These are phyloP conservation scores for Hassar affinis DNA, from an alignment of 2,113 vertebrate genomes.

Conservation along the genomic window DNA sequence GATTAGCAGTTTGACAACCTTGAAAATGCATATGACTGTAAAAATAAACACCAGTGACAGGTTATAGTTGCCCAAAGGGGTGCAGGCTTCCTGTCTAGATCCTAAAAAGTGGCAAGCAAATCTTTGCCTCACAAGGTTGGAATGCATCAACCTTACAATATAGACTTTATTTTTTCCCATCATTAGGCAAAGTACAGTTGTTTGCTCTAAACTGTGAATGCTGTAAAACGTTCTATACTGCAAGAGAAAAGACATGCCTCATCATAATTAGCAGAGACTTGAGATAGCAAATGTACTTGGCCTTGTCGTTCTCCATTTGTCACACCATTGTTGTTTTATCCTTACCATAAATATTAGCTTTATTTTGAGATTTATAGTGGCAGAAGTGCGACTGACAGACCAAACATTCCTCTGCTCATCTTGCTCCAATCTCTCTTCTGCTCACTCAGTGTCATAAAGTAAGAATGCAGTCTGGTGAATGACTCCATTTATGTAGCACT, in stretches of 20 bases:
- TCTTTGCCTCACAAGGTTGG: background rate
- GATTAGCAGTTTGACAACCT: background rate
- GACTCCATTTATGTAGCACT: slow-evolving; percentile 41
- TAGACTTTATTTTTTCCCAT: background rate
- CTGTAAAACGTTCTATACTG: background rate
- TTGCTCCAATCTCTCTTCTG: slow-evolving; percentile 21
- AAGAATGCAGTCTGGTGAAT: slow-evolving; percentile 36
- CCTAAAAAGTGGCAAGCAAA: background rate
- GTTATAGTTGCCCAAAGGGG: background rate
- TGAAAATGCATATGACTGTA: background rate
- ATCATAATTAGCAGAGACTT: slow-evolving; percentile 11
- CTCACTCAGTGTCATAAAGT: slow-evolving; percentile 28
- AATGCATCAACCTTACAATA: slow-evolving; percentile 20
- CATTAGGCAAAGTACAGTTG: background rate
- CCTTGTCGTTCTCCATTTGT: slow-evolving; percentile 4
- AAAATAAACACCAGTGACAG: background rate
- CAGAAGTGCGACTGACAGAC: slow-evolving; percentile 37
- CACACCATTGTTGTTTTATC: slow-evolving; percentile 52
- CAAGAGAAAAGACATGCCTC: background rate
- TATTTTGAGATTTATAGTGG: slow-evolving; percentile 23
- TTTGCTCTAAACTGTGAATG: background rate
- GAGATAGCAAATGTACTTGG: slow-evolving; percentile 9
- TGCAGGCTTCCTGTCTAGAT: background rate
- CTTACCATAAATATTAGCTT: slow-evolving; percentile 21
- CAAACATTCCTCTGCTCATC: slow-evolving; percentile 29